Base-by-base conservation (phyloP, 2,888 invertebrate species). In the Lithophane ornitopus region DNA sequence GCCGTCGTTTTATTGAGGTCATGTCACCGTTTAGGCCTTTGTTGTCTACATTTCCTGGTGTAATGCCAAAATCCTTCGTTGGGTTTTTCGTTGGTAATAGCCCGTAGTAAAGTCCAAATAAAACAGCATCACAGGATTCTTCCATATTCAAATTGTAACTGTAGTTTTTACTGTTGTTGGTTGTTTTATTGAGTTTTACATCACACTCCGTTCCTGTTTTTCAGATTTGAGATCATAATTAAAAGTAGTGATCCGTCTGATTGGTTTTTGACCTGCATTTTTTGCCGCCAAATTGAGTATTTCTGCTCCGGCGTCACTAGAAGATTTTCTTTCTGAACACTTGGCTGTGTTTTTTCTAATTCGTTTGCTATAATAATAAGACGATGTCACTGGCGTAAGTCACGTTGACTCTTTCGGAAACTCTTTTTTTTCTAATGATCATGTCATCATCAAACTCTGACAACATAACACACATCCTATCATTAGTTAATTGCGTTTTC, bases 401-500 rank as follows among this genome's bases (percentile, higher is more conserved):
- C n/a, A 41, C 8, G 58, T 58, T 16, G 22, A 68, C 1, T 44
- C 19, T 70, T 39, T 52, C 0, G 4, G 2, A 26, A 58, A 22
- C 39, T 22, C 0, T 7, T 74, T 77, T 62, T 39, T 39, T 54
- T n/a, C 0, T 16, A 49, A 12, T 62, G 2, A 59, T 41, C 9
- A 49, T 65, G 49, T 68, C 41, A 41, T 68, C 16, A 66, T 62
- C 58, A 69, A 56, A 41, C 59, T 71, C 59, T 80, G 58, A 69
- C 54, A 75, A 62, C 39, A 41, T 28, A 59, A 26, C 44, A 68
- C 39, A 75, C 52, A 78, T 80, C 70, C 65, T 69, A 80, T 70
- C 62, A 81, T 76, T 83, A 72, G 66, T 58, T 79, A 78, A 87
- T 81, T 76, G 71, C 59, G 54, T 79, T 85, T 74, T 74, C 72